Evolutionary conservation across 2,888 invertebrate species (phyloP), one percentile per base, ranked within the genome.

Genomic region (Aphidoletes aphidimyza): DNA sequence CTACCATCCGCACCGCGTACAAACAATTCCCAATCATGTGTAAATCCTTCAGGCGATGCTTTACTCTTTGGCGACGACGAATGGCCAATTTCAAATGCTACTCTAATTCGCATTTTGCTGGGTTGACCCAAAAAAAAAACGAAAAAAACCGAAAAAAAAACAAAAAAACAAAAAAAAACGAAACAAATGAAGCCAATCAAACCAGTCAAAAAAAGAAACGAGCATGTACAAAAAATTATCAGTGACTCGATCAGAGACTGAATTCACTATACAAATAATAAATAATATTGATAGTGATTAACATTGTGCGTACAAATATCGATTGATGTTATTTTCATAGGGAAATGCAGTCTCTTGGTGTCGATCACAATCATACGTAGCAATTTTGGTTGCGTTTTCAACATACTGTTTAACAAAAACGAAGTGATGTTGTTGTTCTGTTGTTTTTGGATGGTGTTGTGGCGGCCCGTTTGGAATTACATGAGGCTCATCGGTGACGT

Each of bases 11-110:
- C 93, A 85, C 98, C 98, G 88, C 95, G 93, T 34, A 98, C 96
- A 91, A 95, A 98, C 84, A 98, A 94, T 90, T 96, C 96, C 98
- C 98, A 98, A 90, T 98, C 98, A 91, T 98, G 98, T 87, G 98
- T 98, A 89, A 96, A 98, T 83, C 97, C 98, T 89, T 97, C 96
- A 34, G 94, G 93, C 19, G 97, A 96, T 87, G 93, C 93, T 89
- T 95, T 95, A 84, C 93, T 93, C 88, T 95, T 94, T 87, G 97
- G 89, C 86, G 93, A 93, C 86, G 98, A 96, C 90, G 94, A 93
- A 91, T 98, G 98, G 86, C 98, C 98, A 89, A 98, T 95, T 92
- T 98, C 97, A 88, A 98, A 93, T 89, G 94, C 94, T 87, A 97
- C 95, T 89, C 93, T 93, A 86, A 95, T 93, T 88, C 93, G 92